Evolutionary conservation across 2,113 vertebrate species (phyloP).

Genomic region (Calyptomena viridis): DNA sequence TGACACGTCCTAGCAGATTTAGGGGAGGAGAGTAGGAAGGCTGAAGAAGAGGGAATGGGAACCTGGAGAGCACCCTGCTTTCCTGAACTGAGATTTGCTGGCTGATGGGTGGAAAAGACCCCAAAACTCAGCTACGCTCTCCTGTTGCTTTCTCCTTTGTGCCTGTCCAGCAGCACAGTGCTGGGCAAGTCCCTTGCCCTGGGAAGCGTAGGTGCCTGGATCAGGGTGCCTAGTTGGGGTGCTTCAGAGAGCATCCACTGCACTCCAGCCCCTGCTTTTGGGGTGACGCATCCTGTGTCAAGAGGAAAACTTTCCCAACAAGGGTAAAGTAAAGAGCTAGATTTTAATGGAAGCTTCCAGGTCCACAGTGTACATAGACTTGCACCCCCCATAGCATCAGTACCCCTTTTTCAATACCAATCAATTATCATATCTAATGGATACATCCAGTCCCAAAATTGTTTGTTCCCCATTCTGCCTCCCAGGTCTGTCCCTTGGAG

Average conservation of each 20-base stretch:
- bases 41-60: not conserved
- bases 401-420: no score
- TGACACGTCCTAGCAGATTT: rapidly evolving
- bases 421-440: no score
- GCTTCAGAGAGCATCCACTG: not conserved
- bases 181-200: rapidly evolving
- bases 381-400: no score
- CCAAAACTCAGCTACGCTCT: rapidly evolving
- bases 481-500: no score
- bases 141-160: not conserved
- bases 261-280: not conserved
- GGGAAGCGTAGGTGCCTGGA: rapidly evolving
- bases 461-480: no score
- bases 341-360: no score
- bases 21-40: not conserved
- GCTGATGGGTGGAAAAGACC: not conserved
- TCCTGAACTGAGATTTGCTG: not conserved
- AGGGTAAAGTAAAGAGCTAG: no score
- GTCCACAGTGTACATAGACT: no score
- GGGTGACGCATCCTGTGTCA: not conserved
- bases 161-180: rapidly evolving
- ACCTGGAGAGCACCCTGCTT: not conserved
- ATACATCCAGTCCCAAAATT: no score
- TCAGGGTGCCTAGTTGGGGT: not conserved
- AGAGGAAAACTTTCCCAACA: no score